Conservation (phyloP, 2,888 invertebrate species). For the Leistus spinibarbis region DNA sequence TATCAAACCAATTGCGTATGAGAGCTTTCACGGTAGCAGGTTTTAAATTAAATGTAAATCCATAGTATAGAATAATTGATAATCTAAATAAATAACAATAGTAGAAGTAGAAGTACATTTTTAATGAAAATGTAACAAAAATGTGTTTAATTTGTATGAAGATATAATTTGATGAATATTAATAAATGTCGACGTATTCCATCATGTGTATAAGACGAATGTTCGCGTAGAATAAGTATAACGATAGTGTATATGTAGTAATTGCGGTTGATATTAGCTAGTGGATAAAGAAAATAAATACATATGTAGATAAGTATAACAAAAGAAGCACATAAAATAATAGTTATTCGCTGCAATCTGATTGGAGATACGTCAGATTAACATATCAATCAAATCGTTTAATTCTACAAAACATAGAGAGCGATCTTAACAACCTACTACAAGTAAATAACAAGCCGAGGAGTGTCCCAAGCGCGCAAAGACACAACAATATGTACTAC, state of each 20-base stretch:
- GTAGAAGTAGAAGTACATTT: too few relatives aligned
- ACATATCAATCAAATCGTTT: constrained; percentile 37
- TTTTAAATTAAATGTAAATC: too few relatives aligned
- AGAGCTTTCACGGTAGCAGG: too few relatives aligned
- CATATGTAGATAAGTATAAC: constrained; percentile 9
- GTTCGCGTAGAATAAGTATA: not conserved
- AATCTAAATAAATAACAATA: too few relatives aligned
- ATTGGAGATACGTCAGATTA: constrained; percentile 39
- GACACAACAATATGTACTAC: not conserved
- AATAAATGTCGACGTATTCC: too few relatives aligned
- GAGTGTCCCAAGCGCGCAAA: constrained; percentile 24
- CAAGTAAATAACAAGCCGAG: constrained; percentile 21
- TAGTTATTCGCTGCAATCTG: constrained; percentile 12
- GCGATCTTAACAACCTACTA: constrained; percentile 8
- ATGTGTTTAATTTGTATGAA: too few relatives aligned
- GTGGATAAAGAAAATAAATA: constrained; percentile 14
- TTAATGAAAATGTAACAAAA: too few relatives aligned
- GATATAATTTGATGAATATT: too few relatives aligned
- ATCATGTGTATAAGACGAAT: not conserved
- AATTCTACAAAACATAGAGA: constrained; percentile 13
- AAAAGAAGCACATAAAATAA: constrained; percentile 18
- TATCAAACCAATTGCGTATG: too few relatives aligned
- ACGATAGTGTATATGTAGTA: not conserved
- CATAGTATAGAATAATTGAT: too few relatives aligned
- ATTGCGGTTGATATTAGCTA: not conserved